Percentiles rank a stretch among this genome's conserved stretches.
Conservation (phyloP, 2,797 vertebrate genomes). For the Pangasius larnaudii region DNA sequence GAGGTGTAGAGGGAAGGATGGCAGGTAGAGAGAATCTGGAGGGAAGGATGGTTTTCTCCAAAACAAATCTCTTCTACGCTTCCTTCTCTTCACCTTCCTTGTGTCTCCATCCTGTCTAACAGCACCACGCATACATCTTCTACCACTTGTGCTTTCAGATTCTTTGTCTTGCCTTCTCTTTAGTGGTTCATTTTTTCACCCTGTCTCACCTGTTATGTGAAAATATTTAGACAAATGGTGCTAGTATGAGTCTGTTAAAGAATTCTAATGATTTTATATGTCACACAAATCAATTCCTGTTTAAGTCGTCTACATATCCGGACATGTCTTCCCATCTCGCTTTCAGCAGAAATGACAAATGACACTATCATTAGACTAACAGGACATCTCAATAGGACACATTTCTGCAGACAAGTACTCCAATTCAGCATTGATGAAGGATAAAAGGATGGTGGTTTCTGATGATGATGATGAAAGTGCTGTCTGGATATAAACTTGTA, state of each 20-base stretch:
- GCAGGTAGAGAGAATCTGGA: constrained; percentile 4
- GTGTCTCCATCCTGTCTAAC: constrained; percentile 35
- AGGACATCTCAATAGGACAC: background rate
- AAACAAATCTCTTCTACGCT: background rate
- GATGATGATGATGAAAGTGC: background rate
- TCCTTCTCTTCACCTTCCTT: constrained; percentile 46
- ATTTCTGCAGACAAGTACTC: background rate
- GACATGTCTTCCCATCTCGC: background rate
- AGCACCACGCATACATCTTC: background rate
- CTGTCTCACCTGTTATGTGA: background rate
- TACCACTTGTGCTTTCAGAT: background rate
- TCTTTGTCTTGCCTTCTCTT: background rate
- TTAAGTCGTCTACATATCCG: background rate
- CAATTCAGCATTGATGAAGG: background rate
- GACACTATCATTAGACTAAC: too few species aligned
- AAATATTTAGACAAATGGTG: background rate
- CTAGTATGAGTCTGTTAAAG: background rate
- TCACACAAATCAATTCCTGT: constrained; percentile 15
- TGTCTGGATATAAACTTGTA: background rate
- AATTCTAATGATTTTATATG: background rate
- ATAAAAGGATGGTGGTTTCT: background rate
- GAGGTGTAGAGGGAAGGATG: background rate
- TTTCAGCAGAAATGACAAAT: constrained; percentile 9
- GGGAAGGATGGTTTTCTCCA: background rate
- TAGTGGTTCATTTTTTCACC: background rate